Evolutionary conservation across 1,140 invertebrate genomes (phyloP), one percentile per base, ranked within the genome.

Genomic region (Pogonognathellus flavescens): DNA sequence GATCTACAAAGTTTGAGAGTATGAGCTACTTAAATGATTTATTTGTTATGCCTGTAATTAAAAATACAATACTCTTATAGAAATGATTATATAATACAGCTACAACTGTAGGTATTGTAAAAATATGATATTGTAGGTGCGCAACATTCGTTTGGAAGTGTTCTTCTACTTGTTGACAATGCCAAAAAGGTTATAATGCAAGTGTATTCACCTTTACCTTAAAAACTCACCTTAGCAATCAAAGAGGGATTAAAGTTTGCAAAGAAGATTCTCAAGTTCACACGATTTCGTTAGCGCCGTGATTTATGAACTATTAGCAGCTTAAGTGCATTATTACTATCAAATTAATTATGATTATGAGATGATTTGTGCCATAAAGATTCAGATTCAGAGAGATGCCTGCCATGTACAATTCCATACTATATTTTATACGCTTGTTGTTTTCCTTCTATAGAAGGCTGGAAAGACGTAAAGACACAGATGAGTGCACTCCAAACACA

Each of bases 141-240:
- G 62, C 20, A 41, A 41, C 31, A 41, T 66, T 66, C 25, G 20
- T 22, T 25, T 66, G 62, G 6, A 1, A 60, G 59, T 20, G 18
- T 60, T 20, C 0, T n/a, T n/a, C n/a, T n/a, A n/a, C n/a, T n/a
- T n/a, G 59, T 18, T 20, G 18, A 10, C 18, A 60, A 60, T 66
- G 62, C 22, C 11, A 66, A 66, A 25, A 25, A 66, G 49, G 70
- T 25, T 76, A 49, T n/a, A 76, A 76, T 16, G 49, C 22, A 76
- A 76, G 70, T n/a, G 70, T 76, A 76, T 76, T 76, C 70, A 76
- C 70, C 70, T 76, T 76, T 76, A 76, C 70, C 70, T 76, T 76
- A 76, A 76, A 76, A 76, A 76, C 70, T 76, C 70, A 76, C 70
- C 70, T 76, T 76, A 50, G 31, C 31, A 76, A 76, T 76, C 25